phyloP scores from a whole-genome alignment of 2,888 invertebrate species.

The Dicycla oo region DNA sequence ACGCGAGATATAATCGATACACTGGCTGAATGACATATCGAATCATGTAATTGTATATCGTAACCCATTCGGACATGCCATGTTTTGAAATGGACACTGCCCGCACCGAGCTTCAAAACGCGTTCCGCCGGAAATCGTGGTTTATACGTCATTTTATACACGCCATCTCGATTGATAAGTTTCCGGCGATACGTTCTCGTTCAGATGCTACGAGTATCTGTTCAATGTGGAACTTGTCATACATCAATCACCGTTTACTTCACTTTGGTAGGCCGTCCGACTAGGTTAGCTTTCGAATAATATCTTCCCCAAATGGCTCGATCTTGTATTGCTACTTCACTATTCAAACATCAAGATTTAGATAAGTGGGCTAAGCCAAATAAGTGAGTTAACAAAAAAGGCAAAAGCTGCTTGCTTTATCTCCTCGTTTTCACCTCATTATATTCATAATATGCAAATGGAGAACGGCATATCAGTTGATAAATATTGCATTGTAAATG shows the following conservation, averaged over 20 bases:
- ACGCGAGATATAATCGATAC: slow-evolving; percentile 74
- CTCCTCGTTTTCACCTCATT: slow-evolving; percentile 34
- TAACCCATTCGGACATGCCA: slow-evolving; percentile 70
- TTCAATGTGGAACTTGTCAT: slow-evolving; percentile 64
- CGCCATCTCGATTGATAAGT: slow-evolving; percentile 73
- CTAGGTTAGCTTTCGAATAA: slow-evolving; percentile 49
- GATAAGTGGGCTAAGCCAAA: slow-evolving; percentile 57
- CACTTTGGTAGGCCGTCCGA: slow-evolving; percentile 50
- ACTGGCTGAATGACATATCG: slow-evolving; percentile 75
- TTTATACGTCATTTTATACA: slow-evolving; percentile 73
- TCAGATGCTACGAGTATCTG: slow-evolving; percentile 64
- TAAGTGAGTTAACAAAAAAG: slow-evolving; percentile 34
- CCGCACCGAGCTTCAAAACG: slow-evolving; percentile 56
- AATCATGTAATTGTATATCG: slow-evolving; percentile 74
- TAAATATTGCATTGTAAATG: slow-evolving; percentile 38
- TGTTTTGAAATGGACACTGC: slow-evolving; percentile 72
- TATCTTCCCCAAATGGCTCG: slow-evolving; percentile 25
- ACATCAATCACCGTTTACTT: slow-evolving; percentile 56
- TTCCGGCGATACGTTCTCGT: slow-evolving; percentile 69
- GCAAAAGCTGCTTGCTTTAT: slow-evolving; percentile 29
- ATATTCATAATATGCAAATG: slow-evolving; percentile 41
- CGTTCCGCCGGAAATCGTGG: slow-evolving; percentile 74
- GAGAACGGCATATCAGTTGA: slow-evolving; percentile 8
- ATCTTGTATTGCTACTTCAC: slow-evolving; percentile 31
- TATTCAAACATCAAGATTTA: slow-evolving; percentile 52